Evolutionary conservation across 2,888 invertebrate species (phyloP), one percentile per base, ranked within the genome.

Genomic region (Oscheius sp.): DNA sequence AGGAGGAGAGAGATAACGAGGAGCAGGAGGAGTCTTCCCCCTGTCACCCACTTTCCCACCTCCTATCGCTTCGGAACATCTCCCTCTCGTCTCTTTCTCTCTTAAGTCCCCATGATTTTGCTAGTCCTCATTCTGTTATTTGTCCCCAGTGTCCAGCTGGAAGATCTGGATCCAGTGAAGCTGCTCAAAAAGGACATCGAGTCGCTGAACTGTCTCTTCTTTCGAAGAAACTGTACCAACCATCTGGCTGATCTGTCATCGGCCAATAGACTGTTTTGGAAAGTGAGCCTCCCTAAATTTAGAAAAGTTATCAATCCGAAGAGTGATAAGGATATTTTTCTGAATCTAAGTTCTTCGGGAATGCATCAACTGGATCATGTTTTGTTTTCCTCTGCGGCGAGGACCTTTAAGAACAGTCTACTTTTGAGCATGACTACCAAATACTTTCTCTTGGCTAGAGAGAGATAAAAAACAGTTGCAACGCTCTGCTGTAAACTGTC

Each of bases 221-320:
- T 79, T 60, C 70, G 79, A 29, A 35, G 77, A 33, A 63, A 71
- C 37, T 79, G 79, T 51, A 47, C 66, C 37, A 62, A 76, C 53
- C 76, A 79, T 60, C 57, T 74, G 32, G 62, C 70, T 37, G 79
- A 79, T 63, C 57, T 79, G n/a, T 48, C 71, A 2, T 73, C 75
- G 42, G 76, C 79, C 5, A 72, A 73, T 57, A 50, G 73, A n/a
- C 66, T 75, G 2, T 79, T 73, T 51, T 68, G 74, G 71, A 60
- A 74, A 73, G 79, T 79, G 35, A 70, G 75, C 60, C 11, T 42
- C 4, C 7, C 42, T 42, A 42, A 5, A 42, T 5, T 42, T 42
- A 42, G 42, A 42, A 42, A 3, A 7, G 42, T 42, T 7, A 42
- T 7, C 21, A 21, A 21, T 21, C 21, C 21, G 21, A 21, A 21